A percentile compares a stretch with the other conserved stretches of the same genome.
These are phyloP conservation scores for Malurus leucopterus DNA, from an alignment of 2,797 vertebrate species.

Conservation along the genomic window DNA sequence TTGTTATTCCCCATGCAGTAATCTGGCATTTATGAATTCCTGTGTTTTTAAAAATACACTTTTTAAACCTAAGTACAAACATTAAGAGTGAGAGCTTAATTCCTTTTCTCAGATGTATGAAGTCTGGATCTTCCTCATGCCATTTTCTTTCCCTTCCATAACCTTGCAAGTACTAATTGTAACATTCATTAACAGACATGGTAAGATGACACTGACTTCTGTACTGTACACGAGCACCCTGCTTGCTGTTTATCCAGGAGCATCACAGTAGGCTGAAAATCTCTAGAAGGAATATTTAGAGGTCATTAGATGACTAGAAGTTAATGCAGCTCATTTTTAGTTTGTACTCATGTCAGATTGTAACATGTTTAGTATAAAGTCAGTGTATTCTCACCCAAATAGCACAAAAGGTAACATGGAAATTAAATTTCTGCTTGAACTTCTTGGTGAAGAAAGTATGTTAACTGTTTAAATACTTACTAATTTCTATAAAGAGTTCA, in stretches of 20 bases:
- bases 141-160: background rate
- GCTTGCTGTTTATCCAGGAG: background rate
- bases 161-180: background rate
- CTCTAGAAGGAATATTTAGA: background rate
- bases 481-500: constrained; percentile 98
- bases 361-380: background rate
- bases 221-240: background rate
- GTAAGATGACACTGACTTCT: background rate
- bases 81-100: background rate
- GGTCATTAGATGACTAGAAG: background rate
- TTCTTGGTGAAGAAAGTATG: background rate
- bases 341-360: background rate
- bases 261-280: background rate
- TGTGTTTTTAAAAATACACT: background rate
- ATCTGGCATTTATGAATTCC: background rate
- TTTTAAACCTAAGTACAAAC: background rate
- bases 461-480: constrained; percentile 80
- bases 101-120: background rate
- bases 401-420: background rate
- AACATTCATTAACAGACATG: background rate
- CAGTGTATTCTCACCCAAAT: background rate
- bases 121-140: background rate
- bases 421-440: background rate
- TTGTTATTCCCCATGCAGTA: background rate
- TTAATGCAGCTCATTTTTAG: background rate